phyloP scores from a whole-genome alignment of 2,113 vertebrate genomes.

The Garra rufa region DNA sequence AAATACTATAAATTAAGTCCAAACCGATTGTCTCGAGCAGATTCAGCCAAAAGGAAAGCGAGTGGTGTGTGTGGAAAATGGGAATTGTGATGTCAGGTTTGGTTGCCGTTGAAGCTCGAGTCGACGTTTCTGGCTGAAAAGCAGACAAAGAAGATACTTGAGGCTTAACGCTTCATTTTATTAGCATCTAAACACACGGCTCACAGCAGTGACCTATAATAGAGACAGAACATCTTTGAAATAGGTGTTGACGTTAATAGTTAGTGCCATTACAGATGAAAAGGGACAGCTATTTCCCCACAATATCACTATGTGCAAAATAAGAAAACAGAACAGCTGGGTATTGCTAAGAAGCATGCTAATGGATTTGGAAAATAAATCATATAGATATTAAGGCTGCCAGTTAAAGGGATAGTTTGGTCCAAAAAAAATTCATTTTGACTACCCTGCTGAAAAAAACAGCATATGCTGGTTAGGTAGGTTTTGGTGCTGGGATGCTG shows the following conservation, averaged over 20 bases:
- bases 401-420: too few relatives aligned
- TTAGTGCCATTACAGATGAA: constrained; percentile 27
- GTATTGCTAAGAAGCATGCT: not conserved
- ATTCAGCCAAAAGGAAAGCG: constrained; percentile 40
- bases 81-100: constrained; percentile 50
- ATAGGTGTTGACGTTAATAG: constrained; percentile 20
- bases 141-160: constrained; percentile 14
- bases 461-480: too few relatives aligned
- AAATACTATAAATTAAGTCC: not conserved
- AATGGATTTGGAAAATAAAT: not conserved
- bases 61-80: constrained; percentile 21
- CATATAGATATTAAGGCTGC: not conserved
- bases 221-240: not conserved
- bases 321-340: constrained; percentile 10
- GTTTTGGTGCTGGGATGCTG: too few relatives aligned
- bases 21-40: constrained; percentile 46
- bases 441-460: too few relatives aligned
- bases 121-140: constrained; percentile 49
- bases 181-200: not conserved
- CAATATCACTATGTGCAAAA: not conserved
- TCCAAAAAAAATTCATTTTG: too few relatives aligned
- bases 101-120: constrained; percentile 55
- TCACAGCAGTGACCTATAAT: constrained; percentile 17
- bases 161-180: not conserved
- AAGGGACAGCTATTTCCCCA: constrained; percentile 8